Conservation (phyloP, 2,797 vertebrate genomes). For the Gallirallus australis region DNA sequence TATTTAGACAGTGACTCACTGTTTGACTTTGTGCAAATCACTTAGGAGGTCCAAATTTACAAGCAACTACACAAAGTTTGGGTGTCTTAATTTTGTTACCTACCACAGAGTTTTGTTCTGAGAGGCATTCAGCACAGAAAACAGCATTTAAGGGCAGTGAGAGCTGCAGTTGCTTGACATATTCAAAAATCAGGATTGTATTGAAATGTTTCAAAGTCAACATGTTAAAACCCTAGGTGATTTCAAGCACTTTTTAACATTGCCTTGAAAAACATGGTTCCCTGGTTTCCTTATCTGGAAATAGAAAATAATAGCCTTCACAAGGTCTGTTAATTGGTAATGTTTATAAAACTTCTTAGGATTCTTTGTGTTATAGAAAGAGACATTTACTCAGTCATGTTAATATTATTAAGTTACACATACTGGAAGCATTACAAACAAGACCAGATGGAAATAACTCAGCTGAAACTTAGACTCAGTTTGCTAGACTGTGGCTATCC, state of each 20-base stretch:
- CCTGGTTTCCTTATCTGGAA: background rate
- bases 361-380: background rate
- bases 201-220: background rate
- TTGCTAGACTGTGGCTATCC: background rate
- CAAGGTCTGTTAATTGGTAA: background rate
- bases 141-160: background rate
- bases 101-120: background rate
- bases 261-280: background rate
- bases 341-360: background rate
- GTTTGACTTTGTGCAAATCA: conserved; percentile 23
- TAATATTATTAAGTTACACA: background rate
- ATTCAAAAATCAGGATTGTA: background rate
- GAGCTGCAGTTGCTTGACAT: background rate
- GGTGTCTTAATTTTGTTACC: background rate
- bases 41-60: background rate
- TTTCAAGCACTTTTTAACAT: background rate
- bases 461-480: background rate
- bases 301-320: background rate
- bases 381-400: background rate
- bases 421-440: background rate
- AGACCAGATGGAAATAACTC: background rate
- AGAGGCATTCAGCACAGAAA: background rate
- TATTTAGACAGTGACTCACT: background rate
- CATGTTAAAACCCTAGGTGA: background rate
- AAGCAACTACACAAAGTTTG: background rate